Evolutionary conservation across 2,113 vertebrate genomes (phyloP).

Genomic region (Myocastor coypus): DNA sequence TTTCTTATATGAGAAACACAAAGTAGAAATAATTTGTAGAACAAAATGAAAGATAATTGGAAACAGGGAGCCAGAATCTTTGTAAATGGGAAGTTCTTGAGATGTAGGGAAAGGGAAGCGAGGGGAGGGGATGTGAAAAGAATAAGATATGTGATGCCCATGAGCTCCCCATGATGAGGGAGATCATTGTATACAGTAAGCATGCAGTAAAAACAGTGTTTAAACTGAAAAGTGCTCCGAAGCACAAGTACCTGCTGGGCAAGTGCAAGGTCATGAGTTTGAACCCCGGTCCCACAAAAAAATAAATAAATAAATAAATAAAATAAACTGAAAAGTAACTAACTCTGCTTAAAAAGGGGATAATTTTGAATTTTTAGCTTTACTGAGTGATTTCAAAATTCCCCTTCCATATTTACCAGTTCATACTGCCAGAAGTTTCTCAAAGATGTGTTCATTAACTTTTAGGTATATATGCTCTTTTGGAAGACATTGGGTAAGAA

Average conservation of each 20-base stretch:
- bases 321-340: background rate
- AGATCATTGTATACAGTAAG: background rate
- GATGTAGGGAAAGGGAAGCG: background rate
- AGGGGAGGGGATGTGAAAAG: background rate
- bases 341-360: background rate
- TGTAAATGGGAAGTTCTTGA: background rate
- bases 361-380: background rate
- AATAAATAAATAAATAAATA: too few species aligned
- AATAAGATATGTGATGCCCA: too few species aligned
- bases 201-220: background rate
- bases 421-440: background rate
- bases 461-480: background rate
- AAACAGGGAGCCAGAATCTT: background rate
- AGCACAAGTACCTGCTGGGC: too few species aligned
- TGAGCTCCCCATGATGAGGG: background rate
- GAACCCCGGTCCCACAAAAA: too few species aligned
- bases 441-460: background rate
- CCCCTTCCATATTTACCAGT: background rate
- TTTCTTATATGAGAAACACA: background rate
- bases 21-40: background rate
- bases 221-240: background rate
- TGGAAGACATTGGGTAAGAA: conserved; percentile 34
- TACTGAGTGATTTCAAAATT: background rate
- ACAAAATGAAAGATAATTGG: background rate
- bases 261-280: too few species aligned